Base-by-base conservation (phyloP, 2,113 vertebrate genomes). In the Mus pahari region DNA sequence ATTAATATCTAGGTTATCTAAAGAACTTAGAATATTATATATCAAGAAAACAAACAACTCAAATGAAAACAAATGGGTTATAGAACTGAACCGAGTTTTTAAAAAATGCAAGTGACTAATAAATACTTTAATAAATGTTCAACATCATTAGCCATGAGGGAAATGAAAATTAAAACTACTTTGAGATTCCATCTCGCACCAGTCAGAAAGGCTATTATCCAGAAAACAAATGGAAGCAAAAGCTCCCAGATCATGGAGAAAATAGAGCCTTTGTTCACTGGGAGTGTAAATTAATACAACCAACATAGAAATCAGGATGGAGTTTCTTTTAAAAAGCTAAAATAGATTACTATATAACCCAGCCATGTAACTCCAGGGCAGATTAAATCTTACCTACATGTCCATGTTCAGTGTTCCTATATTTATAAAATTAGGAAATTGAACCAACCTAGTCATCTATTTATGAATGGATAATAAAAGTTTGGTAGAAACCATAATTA, bases 121-220 rank as follows among this genome's bases (percentile, higher is more conserved):
- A 84, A 84, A 84, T 62, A 64, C 81, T 84, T 84, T 84, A 84
- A 64, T 84, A 84, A 84, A 84, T 45, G n/a, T 84, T 84, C 81
- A 11, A 45, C 81, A 84, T 64, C 81, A 84, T 84, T 84, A 84
- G 58, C 81, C 81, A 84, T 64, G 81, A 84, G 81, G 81, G 81
- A 64, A 64, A 64, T 45, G 81, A 64, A 84, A 84, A 64, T 64
- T 84, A 84, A 64, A 84, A 45, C 81, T 64, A 64, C 26, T 84
- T 45, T 84, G 58, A 45, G 58, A 84, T 64, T 84, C 58, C 24
- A 84, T 84, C 26, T 84, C 58, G 64, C 2, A 84, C 81, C n/a
- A 84, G 58, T 84, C 81, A 84, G 39, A 64, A 64, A 64, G 39
- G 81, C 81, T 84, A 64, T 84, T 84, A 84, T 64, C 81, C 58